A percentile compares a stretch with the other conserved stretches of the same genome.
Conservation (phyloP, 2,113 vertebrate species). For the Pipa parva region DNA sequence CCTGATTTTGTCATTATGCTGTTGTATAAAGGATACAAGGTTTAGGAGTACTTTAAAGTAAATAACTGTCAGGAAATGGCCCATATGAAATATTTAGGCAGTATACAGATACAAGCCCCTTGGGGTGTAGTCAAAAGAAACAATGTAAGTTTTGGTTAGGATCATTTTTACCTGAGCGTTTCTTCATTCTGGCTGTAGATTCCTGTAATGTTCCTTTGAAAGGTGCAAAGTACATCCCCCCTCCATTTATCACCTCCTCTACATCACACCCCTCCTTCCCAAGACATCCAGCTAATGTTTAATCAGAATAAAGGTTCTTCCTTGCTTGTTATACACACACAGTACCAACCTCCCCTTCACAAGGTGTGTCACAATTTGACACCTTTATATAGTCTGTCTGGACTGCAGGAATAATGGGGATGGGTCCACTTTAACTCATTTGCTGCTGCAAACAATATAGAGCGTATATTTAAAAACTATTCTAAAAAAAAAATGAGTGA, state of each 20-base stretch:
- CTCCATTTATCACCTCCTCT: slow-evolving; percentile 13
- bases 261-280: neutral
- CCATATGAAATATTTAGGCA: too few relatives aligned
- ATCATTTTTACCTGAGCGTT: slow-evolving; percentile 22
- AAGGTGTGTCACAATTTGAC: slow-evolving; percentile 24
- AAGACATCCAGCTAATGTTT: slow-evolving; percentile 30
- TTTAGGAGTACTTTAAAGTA: too few relatives aligned
- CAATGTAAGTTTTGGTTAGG: neutral
- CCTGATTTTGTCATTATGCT: too few relatives aligned
- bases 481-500: too few relatives aligned
- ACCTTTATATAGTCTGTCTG: slow-evolving; percentile 4
- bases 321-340: slow-evolving; percentile 1
- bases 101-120: too few relatives aligned
- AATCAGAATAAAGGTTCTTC: slow-evolving; percentile 26
- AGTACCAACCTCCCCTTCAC: neutral
- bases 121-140: neutral
- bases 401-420: neutral
- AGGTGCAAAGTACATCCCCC: slow-evolving; percentile 24
- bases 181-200: slow-evolving; percentile 28
- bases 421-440: neutral
- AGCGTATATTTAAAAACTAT: too few relatives aligned
- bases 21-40: too few relatives aligned
- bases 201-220: slow-evolving; percentile 19
- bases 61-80: too few relatives aligned
- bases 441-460: neutral